A percentile compares a stretch with the other conserved stretches of the same genome.
These are phyloP conservation scores for Gadopsis marmoratus DNA, from an alignment of 2,797 vertebrate species.

Conservation along the genomic window DNA sequence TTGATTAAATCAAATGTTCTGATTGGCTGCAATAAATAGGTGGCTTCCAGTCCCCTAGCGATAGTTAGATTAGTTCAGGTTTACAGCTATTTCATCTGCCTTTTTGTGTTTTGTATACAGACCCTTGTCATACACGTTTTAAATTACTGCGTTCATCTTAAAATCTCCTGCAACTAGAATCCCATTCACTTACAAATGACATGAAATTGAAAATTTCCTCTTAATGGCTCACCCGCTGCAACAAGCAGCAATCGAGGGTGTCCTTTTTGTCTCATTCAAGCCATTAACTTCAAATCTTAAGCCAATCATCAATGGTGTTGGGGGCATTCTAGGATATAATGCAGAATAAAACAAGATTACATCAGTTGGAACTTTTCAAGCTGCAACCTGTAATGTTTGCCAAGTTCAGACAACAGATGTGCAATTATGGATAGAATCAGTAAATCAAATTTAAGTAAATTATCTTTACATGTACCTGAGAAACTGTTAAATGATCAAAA, in stretches of 20 bases:
- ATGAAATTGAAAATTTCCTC: constrained; percentile 13
- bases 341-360: background rate
- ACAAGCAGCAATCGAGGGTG: background rate
- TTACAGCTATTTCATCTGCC: background rate
- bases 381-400: background rate
- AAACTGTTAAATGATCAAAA: background rate
- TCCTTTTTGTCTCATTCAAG: constrained; percentile 32
- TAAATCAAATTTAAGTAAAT: background rate
- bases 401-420: background rate
- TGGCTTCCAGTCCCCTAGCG: no score
- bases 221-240: constrained; percentile 35
- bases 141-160: constrained; percentile 27
- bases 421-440: background rate
- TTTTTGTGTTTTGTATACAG: constrained; percentile 7
- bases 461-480: background rate
- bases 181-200: constrained; percentile 8
- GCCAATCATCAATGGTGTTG: constrained; percentile 9
- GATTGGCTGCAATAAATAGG: background rate
- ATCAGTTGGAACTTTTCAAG: constrained; percentile 4
- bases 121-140: background rate
- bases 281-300: constrained; percentile 5
- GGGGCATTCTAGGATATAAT: background rate
- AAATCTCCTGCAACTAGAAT: background rate
- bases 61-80: constrained; percentile 2
- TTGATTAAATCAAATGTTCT: background rate